Conservation (phyloP, 2,113 vertebrate genomes). For the Erythrocercus mccallii region DNA sequence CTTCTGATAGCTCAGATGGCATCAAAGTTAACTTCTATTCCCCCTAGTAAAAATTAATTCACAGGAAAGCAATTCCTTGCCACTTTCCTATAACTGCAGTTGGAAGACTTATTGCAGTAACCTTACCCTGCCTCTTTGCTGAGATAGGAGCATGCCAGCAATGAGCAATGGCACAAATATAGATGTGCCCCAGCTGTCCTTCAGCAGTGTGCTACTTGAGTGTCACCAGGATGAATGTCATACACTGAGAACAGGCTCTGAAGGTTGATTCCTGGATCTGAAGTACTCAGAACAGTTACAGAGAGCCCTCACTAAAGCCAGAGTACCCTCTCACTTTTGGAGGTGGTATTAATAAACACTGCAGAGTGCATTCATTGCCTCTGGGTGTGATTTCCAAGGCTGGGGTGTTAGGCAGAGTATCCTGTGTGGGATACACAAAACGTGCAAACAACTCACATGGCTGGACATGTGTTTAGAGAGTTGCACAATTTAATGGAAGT, state of each 20-base stretch:
- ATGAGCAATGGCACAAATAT: constrained; percentile 80
- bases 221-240: constrained; percentile 57
- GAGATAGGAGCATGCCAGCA: constrained; percentile 60
- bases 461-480: neutral
- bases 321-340: neutral
- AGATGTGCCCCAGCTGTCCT: constrained; percentile 62
- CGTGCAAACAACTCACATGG: neutral
- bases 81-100: constrained; percentile 11
- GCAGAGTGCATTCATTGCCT: neutral
- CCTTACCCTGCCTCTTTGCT: constrained; percentile 48
- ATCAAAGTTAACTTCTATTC: constrained; percentile 33
- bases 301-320: neutral
- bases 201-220: constrained; percentile 58
- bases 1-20: constrained; percentile 42
- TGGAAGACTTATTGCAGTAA: constrained; percentile 49
- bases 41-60: constrained; percentile 29
- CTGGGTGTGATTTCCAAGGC: neutral
- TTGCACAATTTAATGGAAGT: neutral
- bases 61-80: constrained; percentile 6
- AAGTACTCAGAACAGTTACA: neutral
- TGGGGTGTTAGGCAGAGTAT: neutral
- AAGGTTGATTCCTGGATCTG: neutral
- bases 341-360: neutral
- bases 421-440: neutral
- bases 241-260: constrained; percentile 2